Conservation (phyloP, 2,797 vertebrate species). For the Apodemus agrarius region DNA sequence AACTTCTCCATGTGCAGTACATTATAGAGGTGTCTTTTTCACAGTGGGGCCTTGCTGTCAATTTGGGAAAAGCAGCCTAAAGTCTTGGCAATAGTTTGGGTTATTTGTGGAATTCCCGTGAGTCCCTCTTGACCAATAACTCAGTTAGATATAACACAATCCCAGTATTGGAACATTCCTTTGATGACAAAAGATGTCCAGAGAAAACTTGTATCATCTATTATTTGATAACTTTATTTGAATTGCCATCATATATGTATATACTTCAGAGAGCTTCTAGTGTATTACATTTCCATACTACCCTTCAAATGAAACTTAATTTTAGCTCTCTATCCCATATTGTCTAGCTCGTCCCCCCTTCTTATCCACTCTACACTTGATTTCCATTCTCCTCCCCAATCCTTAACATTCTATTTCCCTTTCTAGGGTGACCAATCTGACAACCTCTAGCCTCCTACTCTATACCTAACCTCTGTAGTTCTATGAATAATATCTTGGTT, state of each 20-base stretch:
- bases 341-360: not conserved
- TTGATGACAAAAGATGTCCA: not conserved
- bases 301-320: not conserved
- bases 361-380: not conserved
- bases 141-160: not conserved
- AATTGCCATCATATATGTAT: not conserved
- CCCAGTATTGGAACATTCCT: not conserved
- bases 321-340: not conserved
- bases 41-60: not conserved
- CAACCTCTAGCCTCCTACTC: too few species aligned
- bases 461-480: not conserved
- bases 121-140: not conserved
- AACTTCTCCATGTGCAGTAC: not conserved
- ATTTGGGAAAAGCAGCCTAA: not conserved
- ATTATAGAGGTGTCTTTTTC: not conserved
- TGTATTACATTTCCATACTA: not conserved
- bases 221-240: not conserved
- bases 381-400: not conserved
- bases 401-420: not conserved
- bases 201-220: not conserved
- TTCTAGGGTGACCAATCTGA: not conserved
- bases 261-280: not conserved
- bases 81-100: not conserved
- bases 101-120: not conserved
- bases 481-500: not conserved